Conservation (phyloP, 2,888 invertebrate species). For the Monochamus alternatus region DNA sequence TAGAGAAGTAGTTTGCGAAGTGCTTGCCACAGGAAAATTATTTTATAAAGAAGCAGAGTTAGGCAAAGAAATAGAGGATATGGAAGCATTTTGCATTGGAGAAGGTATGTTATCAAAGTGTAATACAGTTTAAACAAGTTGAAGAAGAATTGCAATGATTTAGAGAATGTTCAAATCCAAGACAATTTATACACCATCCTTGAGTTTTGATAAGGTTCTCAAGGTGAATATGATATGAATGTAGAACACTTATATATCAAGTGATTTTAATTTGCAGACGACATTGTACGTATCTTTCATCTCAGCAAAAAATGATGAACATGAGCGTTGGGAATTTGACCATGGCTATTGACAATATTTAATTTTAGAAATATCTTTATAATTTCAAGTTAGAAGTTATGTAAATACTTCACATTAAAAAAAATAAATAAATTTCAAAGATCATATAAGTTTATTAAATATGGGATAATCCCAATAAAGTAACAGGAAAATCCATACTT, state of each 20-base stretch:
- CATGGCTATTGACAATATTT: too few species aligned
- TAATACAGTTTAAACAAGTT: neutral
- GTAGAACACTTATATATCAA: slow-evolving; percentile 4
- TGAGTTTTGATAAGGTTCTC: neutral
- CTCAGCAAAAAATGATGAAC: neutral
- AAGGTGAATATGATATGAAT: neutral
- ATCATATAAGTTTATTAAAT: neutral
- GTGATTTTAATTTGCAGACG: neutral
- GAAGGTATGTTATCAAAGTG: neutral
- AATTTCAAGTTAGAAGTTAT: too few species aligned
- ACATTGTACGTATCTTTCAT: neutral
- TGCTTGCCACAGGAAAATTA: too few species aligned
- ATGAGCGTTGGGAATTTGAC: too few species aligned
- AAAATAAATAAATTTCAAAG: neutral
- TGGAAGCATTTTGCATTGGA: too few species aligned
- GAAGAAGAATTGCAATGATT: neutral
- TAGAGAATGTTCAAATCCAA: neutral
- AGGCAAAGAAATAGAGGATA: too few species aligned
- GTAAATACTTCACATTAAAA: neutral
- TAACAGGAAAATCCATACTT: neutral
- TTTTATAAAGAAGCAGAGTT: too few species aligned
- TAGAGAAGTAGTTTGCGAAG: too few species aligned
- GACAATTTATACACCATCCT: neutral
- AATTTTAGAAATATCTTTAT: too few species aligned
- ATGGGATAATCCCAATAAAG: neutral